These are phyloP conservation scores for Oxyura jamaicensis DNA, from an alignment of 2,113 vertebrate genomes.

Conservation along the genomic window DNA sequence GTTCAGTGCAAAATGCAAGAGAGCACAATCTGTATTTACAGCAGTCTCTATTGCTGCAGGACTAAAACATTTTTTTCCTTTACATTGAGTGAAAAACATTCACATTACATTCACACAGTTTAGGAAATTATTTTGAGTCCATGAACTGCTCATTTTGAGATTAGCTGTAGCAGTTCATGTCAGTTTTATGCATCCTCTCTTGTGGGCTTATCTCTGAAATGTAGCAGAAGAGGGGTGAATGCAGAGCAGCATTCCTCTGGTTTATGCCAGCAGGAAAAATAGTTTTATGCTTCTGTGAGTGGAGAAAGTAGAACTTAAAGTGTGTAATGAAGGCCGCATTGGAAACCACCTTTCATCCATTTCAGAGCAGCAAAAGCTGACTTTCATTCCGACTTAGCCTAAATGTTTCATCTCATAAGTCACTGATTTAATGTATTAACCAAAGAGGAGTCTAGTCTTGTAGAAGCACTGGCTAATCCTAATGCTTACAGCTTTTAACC, in stretches of 20 bases:
- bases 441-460: neutral
- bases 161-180: neutral
- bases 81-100: neutral
- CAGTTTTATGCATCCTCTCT: neutral
- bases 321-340: neutral
- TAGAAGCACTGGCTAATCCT: slow-evolving; percentile 41
- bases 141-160: neutral
- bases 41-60: fast-evolving
- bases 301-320: neutral
- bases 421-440: slow-evolving; percentile 42
- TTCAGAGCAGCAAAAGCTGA: slow-evolving; percentile 29
- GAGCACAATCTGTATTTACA: neutral
- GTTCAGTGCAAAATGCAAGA: neutral
- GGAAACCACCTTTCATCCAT: neutral
- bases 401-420: neutral
- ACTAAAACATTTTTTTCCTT: neutral
- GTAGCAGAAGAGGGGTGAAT: neutral
- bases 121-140: neutral
- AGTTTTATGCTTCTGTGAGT: neutral
- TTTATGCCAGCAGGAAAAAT: neutral
- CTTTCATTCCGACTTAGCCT: neutral
- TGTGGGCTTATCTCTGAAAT: neutral
- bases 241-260: neutral
- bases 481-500: slow-evolving; percentile 67
- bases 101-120: neutral